Base-by-base conservation (phyloP, 2,888 invertebrate genomes). In the Lissonota sp. region DNA sequence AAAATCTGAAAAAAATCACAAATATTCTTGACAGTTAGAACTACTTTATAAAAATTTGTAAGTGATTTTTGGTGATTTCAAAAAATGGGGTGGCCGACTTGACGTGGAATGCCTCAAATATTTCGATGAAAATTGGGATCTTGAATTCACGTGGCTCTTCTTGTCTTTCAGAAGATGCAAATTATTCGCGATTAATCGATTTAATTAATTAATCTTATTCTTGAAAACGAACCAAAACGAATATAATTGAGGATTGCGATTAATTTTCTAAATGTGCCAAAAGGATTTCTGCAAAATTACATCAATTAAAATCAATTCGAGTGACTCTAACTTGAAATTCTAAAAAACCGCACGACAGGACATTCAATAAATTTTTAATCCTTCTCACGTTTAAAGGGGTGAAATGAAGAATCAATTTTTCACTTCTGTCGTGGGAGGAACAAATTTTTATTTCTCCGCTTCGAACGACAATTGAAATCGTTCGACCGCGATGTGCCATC, bases 381-480 rank as follows among this genome's bases (percentile, higher is more conserved):
- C 46, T 49, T 51, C 37, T 64, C 37, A n/a, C 39, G 51, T 5
- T 26, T 12, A 39, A 12, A 14, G 6, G 12, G 10, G 60, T 10
- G 55, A 63, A 62, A 55, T 63, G 46, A 69, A 7, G 73, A 57
- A 79, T 73, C 67, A 37, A 51, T 64, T 66, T 66, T 42, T 53
- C 44, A 37, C 60, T 14, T 42, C 62, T n/a, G 42, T 40, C 51
- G 10, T 40, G 49, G 37, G 40, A 69, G 58, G 62, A 16, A 74
- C n/a, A 74, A 49, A 16, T 14, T 40, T 51, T 70, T 51, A 42
- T 64, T 58, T 39, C 70, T n/a, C n/a, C n/a, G n/a, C n/a, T n/a
- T n/a, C n/a, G n/a, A n/a, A 12, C 63, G 70, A 74, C 69, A 74
- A 79, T 79, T 74, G 74, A 79, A 79, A 70, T 64, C 63, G 69